A percentile compares a stretch with the other conserved stretches of the same genome.
Evolutionary conservation across 2,888 invertebrate species (phyloP).

Genomic region (Latrodectus hesperus): DNA sequence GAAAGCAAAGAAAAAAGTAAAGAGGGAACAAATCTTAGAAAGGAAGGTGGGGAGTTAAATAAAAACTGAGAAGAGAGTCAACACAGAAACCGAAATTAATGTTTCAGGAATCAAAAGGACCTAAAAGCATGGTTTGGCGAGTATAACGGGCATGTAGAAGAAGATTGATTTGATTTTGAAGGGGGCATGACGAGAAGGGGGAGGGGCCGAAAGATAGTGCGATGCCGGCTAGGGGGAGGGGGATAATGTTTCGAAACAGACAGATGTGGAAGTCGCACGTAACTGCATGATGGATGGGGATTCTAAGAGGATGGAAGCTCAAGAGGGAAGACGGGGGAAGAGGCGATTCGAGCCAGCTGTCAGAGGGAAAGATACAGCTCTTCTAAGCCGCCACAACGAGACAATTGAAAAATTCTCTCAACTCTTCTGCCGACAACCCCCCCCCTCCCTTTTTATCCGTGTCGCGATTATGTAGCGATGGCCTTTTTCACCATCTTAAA

Average conservation of each 20-base stretch:
- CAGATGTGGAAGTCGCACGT: slow-evolving; percentile 67
- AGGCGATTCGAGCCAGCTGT: slow-evolving; percentile 60
- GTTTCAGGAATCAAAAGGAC: slow-evolving; percentile 63
- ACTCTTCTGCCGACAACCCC: slow-evolving; percentile 17
- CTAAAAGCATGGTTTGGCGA: slow-evolving; percentile 30
- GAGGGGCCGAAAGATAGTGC: slow-evolving; percentile 27
- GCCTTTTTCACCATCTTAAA: slow-evolving; percentile 1
- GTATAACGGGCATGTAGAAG: slow-evolving; percentile 46
- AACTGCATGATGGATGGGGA: slow-evolving; percentile 64
- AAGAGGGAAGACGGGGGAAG: slow-evolving; percentile 28
- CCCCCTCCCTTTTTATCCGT: slow-evolving; percentile 53
- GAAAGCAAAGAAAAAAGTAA: slow-evolving; percentile 3
- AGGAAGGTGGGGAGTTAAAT: not conserved
- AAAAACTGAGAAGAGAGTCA: slow-evolving; percentile 30
- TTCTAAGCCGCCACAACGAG: slow-evolving; percentile 30
- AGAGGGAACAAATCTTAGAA: not conserved
- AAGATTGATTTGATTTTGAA: slow-evolving; percentile 63
- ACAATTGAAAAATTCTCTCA: slow-evolving; percentile 63
- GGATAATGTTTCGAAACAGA: slow-evolving; percentile 63
- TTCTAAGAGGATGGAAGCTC: slow-evolving; percentile 54
- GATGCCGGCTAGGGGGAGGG: slow-evolving; percentile 23
- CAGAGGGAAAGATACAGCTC: slow-evolving; percentile 25
- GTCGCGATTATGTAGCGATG: slow-evolving; percentile 51
- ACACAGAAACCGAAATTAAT: slow-evolving; percentile 44
- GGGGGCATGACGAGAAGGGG: slow-evolving; percentile 33